A percentile compares a stretch with the other conserved stretches of the same genome.
Evolutionary conservation across 2,113 vertebrate species (phyloP).

Genomic region (Cyprinus carpio): DNA sequence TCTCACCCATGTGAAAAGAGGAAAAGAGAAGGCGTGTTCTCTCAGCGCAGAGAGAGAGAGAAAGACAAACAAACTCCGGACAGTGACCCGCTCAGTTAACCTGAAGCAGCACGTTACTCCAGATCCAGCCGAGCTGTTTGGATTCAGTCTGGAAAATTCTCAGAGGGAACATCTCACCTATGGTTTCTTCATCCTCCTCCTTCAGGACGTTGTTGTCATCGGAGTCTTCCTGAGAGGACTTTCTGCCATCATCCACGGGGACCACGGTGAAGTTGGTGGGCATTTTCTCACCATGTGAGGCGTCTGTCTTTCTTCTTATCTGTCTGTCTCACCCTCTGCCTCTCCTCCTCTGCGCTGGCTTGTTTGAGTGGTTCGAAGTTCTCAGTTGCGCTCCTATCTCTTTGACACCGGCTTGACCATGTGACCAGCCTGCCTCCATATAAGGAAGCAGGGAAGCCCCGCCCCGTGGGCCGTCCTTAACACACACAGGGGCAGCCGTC

Average conservation of each 20-base stretch:
- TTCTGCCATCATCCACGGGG: conserved; percentile 70
- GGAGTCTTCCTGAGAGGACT: conserved; percentile 44
- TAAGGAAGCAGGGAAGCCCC: conserved; percentile 69
- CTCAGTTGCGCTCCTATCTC: conserved; percentile 66
- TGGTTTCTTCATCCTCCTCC: conserved; percentile 61
- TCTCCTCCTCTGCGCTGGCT: conserved; percentile 33
- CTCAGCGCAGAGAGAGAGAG: not conserved
- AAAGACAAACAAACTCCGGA: conserved; percentile 13
- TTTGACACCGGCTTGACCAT: conserved; percentile 66
- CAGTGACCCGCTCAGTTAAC: not conserved
- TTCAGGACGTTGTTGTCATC: conserved; percentile 50
- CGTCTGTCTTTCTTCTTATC: conserved; percentile 48
- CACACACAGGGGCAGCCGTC: conserved; percentile 1
- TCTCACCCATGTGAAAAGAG: conserved; percentile 11
- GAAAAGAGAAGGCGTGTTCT: not conserved
- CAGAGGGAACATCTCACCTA: conserved; percentile 55
- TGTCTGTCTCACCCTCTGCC: conserved; percentile 32
- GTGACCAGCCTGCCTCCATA: conserved; percentile 73
- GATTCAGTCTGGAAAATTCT: conserved; percentile 16
- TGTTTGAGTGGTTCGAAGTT: conserved; percentile 58
- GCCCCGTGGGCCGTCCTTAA: conserved; percentile 65
- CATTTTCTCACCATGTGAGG: conserved; percentile 75
- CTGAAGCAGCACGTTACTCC: not conserved
- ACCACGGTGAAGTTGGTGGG: conserved; percentile 81
- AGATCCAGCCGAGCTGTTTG: conserved; percentile 7